Conservation (phyloP, 2,113 vertebrate species). For the Mohoua ochrocephala region DNA sequence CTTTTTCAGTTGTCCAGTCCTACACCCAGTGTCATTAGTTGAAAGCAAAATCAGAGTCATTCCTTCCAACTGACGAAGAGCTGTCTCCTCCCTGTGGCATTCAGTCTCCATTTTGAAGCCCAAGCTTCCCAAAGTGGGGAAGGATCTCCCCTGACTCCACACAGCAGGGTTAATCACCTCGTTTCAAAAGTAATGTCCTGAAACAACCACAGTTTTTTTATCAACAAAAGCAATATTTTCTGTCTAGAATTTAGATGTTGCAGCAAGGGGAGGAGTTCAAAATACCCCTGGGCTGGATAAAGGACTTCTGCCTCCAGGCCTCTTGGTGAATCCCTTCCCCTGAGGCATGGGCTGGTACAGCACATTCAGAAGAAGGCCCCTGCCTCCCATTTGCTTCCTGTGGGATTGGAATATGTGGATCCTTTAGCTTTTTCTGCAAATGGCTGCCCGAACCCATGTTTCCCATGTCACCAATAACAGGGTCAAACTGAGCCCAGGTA, state of each 20-base stretch:
- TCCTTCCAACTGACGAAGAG: neutral
- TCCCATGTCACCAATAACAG: neutral
- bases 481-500: neutral
- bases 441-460: neutral
- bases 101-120: neutral
- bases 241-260: neutral
- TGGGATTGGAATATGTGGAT: neutral
- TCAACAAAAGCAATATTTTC: neutral
- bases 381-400: neutral
- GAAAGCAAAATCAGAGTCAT: neutral
- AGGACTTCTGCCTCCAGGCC: neutral
- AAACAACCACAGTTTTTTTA: neutral
- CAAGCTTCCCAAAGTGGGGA: neutral
- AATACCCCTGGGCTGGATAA: neutral
- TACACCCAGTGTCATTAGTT: neutral
- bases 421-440: neutral
- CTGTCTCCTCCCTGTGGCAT: neutral
- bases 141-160: neutral
- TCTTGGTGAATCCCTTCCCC: neutral
- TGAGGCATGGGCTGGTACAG: neutral
- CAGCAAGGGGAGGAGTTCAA: neutral
- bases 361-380: neutral
- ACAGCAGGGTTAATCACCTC: neutral
- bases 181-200: neutral
- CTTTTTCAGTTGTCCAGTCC: neutral